These are phyloP conservation scores for Lasiurus cinereus DNA, from an alignment of 2,113 vertebrate species.

Conservation along the genomic window DNA sequence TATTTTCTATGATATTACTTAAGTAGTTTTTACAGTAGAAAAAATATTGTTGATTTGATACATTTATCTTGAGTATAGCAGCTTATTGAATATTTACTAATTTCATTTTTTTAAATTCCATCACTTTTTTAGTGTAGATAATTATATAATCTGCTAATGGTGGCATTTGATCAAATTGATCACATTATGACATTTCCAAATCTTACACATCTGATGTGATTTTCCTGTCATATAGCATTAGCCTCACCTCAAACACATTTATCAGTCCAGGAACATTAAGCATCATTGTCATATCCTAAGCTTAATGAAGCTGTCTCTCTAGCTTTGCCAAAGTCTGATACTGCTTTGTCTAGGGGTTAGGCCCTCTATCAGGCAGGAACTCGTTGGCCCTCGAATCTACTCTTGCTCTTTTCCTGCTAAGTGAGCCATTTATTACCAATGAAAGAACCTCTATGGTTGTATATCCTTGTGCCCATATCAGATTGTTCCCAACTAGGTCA, in stretches of 20 bases:
- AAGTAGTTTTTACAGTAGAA: not conserved
- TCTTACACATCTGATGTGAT: not conserved
- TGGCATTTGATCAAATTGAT: not conserved
- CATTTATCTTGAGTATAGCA: not conserved
- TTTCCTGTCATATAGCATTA: not conserved
- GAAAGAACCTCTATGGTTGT: not conserved
- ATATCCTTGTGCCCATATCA: not conserved
- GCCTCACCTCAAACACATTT: not conserved
- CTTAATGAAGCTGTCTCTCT: not conserved
- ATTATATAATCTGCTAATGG: not conserved
- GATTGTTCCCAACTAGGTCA: not conserved
- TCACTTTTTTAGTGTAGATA: not conserved
- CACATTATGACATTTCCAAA: not conserved
- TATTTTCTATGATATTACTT: not conserved
- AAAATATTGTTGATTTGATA: not conserved
- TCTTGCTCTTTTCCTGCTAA: not conserved
- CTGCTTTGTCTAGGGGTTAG: not conserved
- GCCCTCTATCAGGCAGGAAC: not conserved
- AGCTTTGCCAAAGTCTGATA: not conserved
- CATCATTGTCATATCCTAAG: not conserved
- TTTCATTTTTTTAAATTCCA: not conserved
- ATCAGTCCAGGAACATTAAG: not conserved
- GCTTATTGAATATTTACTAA: not conserved
- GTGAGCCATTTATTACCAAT: not conserved
- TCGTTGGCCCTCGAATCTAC: not conserved